Evolutionary conservation across 1,140 invertebrate genomes (phyloP).

Genomic region (Chionoecetes opilio): DNA sequence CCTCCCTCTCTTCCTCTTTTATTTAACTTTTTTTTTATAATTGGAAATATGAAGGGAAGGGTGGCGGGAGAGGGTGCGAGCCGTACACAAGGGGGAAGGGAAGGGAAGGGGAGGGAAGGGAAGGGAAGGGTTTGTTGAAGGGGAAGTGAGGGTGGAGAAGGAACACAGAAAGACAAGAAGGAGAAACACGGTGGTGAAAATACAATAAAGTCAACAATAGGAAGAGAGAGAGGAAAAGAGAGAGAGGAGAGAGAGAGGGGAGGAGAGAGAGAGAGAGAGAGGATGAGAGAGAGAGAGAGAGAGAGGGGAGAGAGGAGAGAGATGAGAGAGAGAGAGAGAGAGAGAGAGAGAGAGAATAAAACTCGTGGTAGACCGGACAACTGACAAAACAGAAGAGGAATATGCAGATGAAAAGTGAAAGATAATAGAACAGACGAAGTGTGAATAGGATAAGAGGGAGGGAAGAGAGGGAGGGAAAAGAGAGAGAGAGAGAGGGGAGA

Average conservation of each 20-base stretch:
- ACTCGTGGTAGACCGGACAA: not conserved
- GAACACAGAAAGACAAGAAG: not conserved
- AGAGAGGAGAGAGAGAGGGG: constrained; percentile 61
- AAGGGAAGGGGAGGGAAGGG: constrained; percentile 17
- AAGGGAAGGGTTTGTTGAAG: not conserved
- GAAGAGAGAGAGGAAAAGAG: constrained; percentile 12
- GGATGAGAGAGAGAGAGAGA: constrained; percentile 56
- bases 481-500: not conserved
- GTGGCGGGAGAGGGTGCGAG: constrained; percentile 48
- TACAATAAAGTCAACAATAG: not conserved
- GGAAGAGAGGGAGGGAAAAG: not conserved
- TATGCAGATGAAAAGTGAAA: constrained; percentile 25
- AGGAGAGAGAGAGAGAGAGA: not conserved
- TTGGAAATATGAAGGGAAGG: constrained; percentile 71
- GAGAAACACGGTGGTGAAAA: not conserved
- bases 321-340: constrained; percentile 64
- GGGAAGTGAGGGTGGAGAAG: not conserved
- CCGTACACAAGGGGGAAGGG: not conserved
- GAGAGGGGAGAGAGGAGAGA: constrained; percentile 60
- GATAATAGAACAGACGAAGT: not conserved
- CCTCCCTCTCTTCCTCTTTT: constrained; percentile 55
- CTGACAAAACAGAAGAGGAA: constrained; percentile 3
- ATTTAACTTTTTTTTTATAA: constrained; percentile 74
- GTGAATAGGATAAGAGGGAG: constrained; percentile 1
- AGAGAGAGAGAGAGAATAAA: constrained; percentile 56